A percentile compares a stretch with the other conserved stretches of the same genome.
phyloP scores from a whole-genome alignment of 2,797 vertebrate species.

The Falco peregrinus region DNA sequence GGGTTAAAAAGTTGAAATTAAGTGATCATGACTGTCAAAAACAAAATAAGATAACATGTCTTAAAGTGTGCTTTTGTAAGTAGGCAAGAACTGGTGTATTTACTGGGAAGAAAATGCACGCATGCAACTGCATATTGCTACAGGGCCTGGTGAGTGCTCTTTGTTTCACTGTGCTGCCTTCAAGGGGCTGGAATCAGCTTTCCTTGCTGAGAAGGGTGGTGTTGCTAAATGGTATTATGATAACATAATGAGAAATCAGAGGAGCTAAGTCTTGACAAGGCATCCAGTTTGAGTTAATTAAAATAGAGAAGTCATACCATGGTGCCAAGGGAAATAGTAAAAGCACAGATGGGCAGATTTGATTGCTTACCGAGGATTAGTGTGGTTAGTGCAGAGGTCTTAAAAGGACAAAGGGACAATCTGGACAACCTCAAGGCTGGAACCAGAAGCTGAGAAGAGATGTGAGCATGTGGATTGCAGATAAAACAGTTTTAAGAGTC shows the following conservation, averaged over 20 bases:
- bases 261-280: conserved; percentile 39
- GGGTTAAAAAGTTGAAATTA: not conserved
- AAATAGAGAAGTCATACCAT: not conserved
- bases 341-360: conserved; percentile 51
- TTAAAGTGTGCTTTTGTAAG: not conserved
- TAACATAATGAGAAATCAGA: conserved; percentile 62
- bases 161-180: not conserved
- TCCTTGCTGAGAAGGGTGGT: not conserved
- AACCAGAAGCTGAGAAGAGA: not conserved
- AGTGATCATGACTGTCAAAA: not conserved
- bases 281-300: conserved; percentile 22
- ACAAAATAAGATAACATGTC: not conserved
- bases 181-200: not conserved
- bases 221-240: conserved; percentile 47
- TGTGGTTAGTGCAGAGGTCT: not conserved
- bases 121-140: not conserved
- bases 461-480: not conserved
- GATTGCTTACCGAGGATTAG: conserved; percentile 53
- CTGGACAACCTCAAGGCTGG: not conserved
- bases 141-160: not conserved
- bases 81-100: not conserved
- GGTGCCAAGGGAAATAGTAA: conserved; percentile 31
- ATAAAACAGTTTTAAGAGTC: not conserved
- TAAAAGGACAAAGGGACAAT: conserved; percentile 45
- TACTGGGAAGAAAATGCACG: not conserved